Evolutionary conservation across 2,113 vertebrate species (phyloP), one percentile per base, ranked within the genome.

Genomic region (Tyto alba): DNA sequence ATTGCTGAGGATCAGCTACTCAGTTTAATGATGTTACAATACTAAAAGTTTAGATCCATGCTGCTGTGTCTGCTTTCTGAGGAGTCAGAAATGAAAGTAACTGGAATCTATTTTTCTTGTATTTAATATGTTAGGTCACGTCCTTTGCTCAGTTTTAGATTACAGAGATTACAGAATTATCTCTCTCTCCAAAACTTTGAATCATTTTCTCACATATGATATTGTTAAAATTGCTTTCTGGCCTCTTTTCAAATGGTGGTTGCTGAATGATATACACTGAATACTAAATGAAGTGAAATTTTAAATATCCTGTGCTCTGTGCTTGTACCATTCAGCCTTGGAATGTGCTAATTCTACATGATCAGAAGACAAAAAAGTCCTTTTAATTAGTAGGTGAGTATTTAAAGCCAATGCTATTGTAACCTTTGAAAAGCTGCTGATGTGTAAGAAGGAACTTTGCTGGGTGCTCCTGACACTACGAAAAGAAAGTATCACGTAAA

Each of bases 221-320:
- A 82, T 36, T 62, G 86, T 92, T 95, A 89, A 95, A 93, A 85
- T 89, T 82, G 41, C 55, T 95, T 96, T 85, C 89, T 97, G 96
- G 94, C 84, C 84, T 87, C 66, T 94, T 90, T 95, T 96, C 88
- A 95, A 55, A 79, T 13, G 62, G 66, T 82, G 52, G 80, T 41
- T 90, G 92, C 73, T 81, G 80, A 78, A 84, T 38, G 80, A 91
- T 92, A 68, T 30, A 53, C 71, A 41, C 53, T 43, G 94, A 91
- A 97, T 95, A 79, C 95, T 95, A 90, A 96, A 93, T 88, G 57
- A 92, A 92, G 59, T 17, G 69, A 64, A 93, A 87, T 84, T 96
- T 96, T 79, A 87, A 96, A 92, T 93, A 89, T 72, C 89, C 74
- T n/a, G 3, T 78, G 62, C 57, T 92, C 76, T 15, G 40, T 43